Base-by-base conservation (phyloP, 2,797 vertebrate species). In the Fistularia commersonii region DNA sequence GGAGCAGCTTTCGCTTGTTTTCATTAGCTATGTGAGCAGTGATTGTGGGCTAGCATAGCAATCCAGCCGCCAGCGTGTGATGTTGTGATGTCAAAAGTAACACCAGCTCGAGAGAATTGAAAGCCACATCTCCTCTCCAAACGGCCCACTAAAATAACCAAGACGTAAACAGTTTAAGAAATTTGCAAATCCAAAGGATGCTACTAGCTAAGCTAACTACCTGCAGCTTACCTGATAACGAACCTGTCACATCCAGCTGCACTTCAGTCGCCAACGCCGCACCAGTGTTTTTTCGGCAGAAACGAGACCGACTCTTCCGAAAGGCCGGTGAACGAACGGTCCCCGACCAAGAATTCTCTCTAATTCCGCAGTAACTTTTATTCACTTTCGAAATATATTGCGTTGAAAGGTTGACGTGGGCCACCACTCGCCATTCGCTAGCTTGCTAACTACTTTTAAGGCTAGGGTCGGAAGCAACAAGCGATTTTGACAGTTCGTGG, bases 401-500 rank as follows among this genome's bases (percentile, higher is more conserved):
- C 13, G 48, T 49, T 15, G 44, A 64, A 48, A 43, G 54, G 38
- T 35, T 51, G 45, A 32, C 47, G 56, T 43, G 11, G 11, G 59
- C 41, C 64, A 32, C 40, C 36, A 11, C 31, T 43, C 31, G 59
- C 68, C 47, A 57, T 61, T n/a, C 57, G 72, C 51, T 83, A 82
- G 78, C 77, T 74, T 61, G 83, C 82, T 87, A 81, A 83, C 81
- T 85, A 88, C 84, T 89, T 87, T 87, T 82, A 79, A 83, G 68
- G 81, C 80, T 80, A 54, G 42, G 75, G 66, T 61, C 42, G 73
- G 74, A 85, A 86, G 88, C 88, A 89, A 89, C 88, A 89, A 88
- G 87, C 87, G 80, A 82, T 84, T 89, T 84, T 89, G 86, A 88
- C 87, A 88, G 85, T 84, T 87, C 72, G 57, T 73, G 74, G 79